Evolutionary conservation across 2,888 invertebrate genomes (phyloP).

Genomic region (Archips crataeganus): DNA sequence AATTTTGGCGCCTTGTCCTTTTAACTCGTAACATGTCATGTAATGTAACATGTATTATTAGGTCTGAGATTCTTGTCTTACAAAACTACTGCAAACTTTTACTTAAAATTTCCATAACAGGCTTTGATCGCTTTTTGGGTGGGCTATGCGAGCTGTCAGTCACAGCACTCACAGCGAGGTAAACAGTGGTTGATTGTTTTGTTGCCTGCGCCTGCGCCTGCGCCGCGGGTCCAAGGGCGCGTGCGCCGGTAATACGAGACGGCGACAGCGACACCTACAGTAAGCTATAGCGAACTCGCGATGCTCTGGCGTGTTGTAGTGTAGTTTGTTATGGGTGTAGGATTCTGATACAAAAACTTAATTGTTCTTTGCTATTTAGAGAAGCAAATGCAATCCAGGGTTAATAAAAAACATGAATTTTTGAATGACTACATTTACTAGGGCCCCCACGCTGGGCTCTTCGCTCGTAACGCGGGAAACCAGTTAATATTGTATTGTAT

Average conservation of each 20-base stretch:
- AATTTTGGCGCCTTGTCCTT: too few species aligned
- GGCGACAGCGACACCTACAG: not conserved
- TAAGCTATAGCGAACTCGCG: not conserved
- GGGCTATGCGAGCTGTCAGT: not conserved
- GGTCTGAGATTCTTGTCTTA: not conserved
- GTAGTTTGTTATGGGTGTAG: not conserved
- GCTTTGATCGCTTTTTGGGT: not conserved
- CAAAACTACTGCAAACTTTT: not conserved
- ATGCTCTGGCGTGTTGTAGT: not conserved
- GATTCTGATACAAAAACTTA: not conserved
- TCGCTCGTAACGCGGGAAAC: too few species aligned
- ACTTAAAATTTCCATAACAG: not conserved
- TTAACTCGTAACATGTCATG: too few species aligned
- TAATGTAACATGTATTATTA: too few species aligned
- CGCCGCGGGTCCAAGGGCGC: constrained; percentile 17
- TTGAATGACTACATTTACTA: too few species aligned
- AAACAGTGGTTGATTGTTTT: constrained; percentile 31
- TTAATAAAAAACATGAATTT: too few species aligned
- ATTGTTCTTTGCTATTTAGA: too few species aligned
- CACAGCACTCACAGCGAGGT: not conserved
- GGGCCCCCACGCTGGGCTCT: too few species aligned
- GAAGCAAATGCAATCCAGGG: too few species aligned
- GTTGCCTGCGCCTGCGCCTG: constrained; percentile 2
- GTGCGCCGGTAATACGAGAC: constrained; percentile 19
- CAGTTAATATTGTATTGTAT: too few species aligned